These are phyloP conservation scores for Panulirus ornatus DNA, from an alignment of 1,140 invertebrate genomes.

Conservation along the genomic window DNA sequence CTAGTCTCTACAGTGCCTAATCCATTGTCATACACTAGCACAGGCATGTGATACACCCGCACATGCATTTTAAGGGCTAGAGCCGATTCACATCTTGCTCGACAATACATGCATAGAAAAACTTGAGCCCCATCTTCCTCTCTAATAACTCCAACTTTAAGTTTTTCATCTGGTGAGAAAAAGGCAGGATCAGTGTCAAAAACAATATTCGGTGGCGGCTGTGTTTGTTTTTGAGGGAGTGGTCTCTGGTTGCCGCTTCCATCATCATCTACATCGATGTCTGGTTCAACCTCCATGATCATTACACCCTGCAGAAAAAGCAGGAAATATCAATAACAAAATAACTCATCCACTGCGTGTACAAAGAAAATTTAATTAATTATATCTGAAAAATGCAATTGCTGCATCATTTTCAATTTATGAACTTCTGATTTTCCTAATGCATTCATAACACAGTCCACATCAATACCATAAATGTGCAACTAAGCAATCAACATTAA, in stretches of 20 bases:
- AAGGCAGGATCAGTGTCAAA: slow-evolving; percentile 71
- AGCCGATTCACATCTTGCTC: slow-evolving; percentile 58
- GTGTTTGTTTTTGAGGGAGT: slow-evolving; percentile 21
- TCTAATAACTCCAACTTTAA: slow-evolving; percentile 70
- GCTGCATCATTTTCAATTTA: too few species aligned
- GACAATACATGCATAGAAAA: slow-evolving; percentile 72
- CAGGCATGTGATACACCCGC: slow-evolving; percentile 72
- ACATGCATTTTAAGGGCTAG: slow-evolving; percentile 73
- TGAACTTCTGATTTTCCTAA: too few species aligned
- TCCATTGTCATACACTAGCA: slow-evolving; percentile 73
- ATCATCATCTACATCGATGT: slow-evolving; percentile 73
- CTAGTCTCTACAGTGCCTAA: slow-evolving; percentile 61
- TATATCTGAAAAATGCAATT: too few species aligned
- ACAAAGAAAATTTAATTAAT: too few species aligned
- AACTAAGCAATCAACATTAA: too few species aligned
- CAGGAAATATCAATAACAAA: neutral
- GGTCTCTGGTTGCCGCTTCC: neutral
- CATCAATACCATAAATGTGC: too few species aligned
- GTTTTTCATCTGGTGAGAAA: slow-evolving; percentile 66
- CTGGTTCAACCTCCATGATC: slow-evolving; percentile 74
- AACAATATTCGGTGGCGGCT: slow-evolving; percentile 53
- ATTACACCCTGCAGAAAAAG: slow-evolving; percentile 59
- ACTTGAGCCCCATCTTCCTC: slow-evolving; percentile 58
- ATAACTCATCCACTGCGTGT: too few species aligned
- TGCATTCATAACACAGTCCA: too few species aligned